A percentile compares a stretch with the other conserved stretches of the same genome.
Evolutionary conservation across 2,888 invertebrate genomes (phyloP).

Genomic region (Microplitis manilae): DNA sequence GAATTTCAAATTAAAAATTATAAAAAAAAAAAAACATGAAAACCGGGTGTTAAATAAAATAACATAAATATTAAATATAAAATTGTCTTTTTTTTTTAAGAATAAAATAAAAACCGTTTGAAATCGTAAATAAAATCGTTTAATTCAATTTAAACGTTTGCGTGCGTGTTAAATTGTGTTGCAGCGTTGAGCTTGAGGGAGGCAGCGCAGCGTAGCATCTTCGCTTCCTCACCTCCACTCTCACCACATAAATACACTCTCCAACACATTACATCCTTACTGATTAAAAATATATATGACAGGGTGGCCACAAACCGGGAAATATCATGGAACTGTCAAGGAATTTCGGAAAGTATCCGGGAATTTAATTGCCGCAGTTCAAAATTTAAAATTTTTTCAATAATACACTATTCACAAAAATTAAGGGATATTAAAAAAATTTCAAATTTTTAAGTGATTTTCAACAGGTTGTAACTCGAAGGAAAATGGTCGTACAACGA

Average conservation of each 20-base stretch:
- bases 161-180: constrained; percentile 72
- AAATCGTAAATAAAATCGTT: constrained; percentile 33
- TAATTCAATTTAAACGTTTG: constrained; percentile 65
- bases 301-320: neutral
- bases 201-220: constrained; percentile 71
- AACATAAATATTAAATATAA: neutral
- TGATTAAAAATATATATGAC: constrained; percentile 40
- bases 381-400: too few relatives aligned
- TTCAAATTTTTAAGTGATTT: too few relatives aligned
- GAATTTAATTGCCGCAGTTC: too few relatives aligned
- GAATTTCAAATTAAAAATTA: neutral
- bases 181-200: constrained; percentile 72
- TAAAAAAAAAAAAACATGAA: neutral
- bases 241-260: constrained; percentile 50
- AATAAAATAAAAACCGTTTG: neutral
- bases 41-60: neutral
- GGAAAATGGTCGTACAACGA: too few relatives aligned
- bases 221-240: constrained; percentile 56
- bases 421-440: too few relatives aligned
- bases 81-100: neutral
- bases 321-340: constrained; percentile 19
- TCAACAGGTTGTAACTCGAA: too few relatives aligned
- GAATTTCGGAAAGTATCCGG: neutral
- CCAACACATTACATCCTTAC: constrained; percentile 47
- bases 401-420: too few relatives aligned